Base-by-base conservation (phyloP, 1,140 invertebrate species). In the Rhopalosiphum padi region DNA sequence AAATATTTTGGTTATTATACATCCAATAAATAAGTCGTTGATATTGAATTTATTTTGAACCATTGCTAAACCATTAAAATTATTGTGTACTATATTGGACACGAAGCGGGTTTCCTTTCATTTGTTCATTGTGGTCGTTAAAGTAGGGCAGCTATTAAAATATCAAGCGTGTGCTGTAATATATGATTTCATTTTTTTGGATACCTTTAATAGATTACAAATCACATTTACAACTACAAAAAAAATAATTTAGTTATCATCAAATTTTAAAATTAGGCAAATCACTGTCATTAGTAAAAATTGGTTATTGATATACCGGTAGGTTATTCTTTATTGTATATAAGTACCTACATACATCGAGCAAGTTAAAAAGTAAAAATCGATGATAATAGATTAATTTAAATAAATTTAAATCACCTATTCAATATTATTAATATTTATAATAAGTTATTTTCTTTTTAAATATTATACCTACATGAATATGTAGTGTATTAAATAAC, bases 121-220 rank as follows among this genome's bases (percentile, higher is more conserved):
- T 87, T 87, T 35, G 87, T 18, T 51, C 21, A n/a, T 35, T 88
- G 46, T 51, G 46, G 87, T 51, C 9, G 21, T 88, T 88, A 51
- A 88, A 88, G 87, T 88, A 88, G 87, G 48, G n/a, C 87, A 51
- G n/a, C 5, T 87, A 87, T 87, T 43, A 43, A 86, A 43, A 43
- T 86, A 43, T 86, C 41, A 25, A 41, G 25, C 25, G 25, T 18
- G 11, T 87, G 30, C 25, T 6, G 85, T 43, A 43, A 30, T 43
- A 30, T 46, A 46, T 85, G 48, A 46, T 87, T 46, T 46, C 43
- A 43, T 46, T 25, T 87, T 46, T 21, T 46, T 35, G 22, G 37
- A 23, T 83, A 41, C 22, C 4, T 77, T 77, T 77, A n/a, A 35
- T 35, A 41, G 8, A 41, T 83, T 83, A 83, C 35, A 83, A 83